Conservation (phyloP, 2,797 vertebrate species). For the Pelochelys cantorii region DNA sequence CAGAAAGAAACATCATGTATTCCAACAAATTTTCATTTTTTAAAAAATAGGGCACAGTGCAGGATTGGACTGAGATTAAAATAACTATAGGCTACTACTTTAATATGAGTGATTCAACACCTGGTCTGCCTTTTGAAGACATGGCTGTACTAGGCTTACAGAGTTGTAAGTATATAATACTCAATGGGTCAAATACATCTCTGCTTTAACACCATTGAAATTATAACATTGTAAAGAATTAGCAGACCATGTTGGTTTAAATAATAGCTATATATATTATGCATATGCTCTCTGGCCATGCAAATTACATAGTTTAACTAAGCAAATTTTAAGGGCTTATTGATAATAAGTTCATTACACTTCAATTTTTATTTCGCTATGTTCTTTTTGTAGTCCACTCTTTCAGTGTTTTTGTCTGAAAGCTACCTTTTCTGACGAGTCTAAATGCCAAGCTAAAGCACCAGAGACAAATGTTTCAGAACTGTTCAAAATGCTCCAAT, state of each 20-base stretch:
- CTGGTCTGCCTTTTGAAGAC: conserved; percentile 6
- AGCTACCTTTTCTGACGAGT: background rate
- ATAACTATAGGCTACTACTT: conserved; percentile 1
- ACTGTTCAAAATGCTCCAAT: background rate
- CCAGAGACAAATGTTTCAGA: background rate
- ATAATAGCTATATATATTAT: background rate
- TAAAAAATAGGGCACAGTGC: conserved; percentile 50
- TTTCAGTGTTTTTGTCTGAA: background rate
- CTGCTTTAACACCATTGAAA: background rate
- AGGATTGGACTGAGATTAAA: conserved; percentile 43
- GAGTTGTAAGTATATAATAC: background rate
- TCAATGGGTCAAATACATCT: background rate
- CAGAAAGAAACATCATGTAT: conserved; percentile 20
- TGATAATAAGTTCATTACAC: background rate
- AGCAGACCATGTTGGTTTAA: background rate
- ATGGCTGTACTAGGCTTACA: background rate
- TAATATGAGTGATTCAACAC: background rate
- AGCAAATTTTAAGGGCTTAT: background rate
- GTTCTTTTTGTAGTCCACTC: background rate
- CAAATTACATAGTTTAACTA: background rate
- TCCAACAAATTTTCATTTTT: conserved; percentile 16
- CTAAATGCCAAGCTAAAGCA: background rate
- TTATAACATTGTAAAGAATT: background rate
- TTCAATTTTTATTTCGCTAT: conserved; percentile 1
- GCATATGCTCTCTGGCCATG: background rate